phyloP scores from a whole-genome alignment of 2,113 vertebrate species.

The Brachyhypopomus occidentalis region DNA sequence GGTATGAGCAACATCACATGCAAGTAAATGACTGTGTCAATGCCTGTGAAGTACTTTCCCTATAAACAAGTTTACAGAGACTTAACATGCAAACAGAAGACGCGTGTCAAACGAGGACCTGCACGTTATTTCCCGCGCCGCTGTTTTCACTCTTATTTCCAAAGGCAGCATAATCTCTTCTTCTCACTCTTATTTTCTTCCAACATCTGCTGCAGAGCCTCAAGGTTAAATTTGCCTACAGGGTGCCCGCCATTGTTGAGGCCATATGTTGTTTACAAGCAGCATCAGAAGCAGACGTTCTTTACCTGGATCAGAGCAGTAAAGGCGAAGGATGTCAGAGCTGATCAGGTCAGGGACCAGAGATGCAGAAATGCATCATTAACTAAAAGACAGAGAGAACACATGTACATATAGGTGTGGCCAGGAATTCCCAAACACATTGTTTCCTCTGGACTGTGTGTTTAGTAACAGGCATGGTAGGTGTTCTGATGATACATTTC shows the following conservation, averaged over 20 bases:
- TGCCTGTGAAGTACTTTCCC: constrained; percentile 14
- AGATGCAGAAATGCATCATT: not conserved
- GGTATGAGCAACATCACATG: constrained; percentile 45
- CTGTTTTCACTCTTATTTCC: constrained; percentile 63
- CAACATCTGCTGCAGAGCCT: constrained; percentile 68
- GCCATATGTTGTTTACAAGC: constrained; percentile 75
- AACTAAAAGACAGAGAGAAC: not conserved
- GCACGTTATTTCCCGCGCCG: constrained; percentile 38
- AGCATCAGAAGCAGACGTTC: constrained; percentile 56
- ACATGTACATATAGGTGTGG: not conserved
- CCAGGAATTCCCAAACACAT: not conserved
- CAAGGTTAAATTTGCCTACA: constrained; percentile 72
- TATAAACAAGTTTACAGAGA: constrained; percentile 43
- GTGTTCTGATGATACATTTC: not conserved
- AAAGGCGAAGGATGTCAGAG: constrained; percentile 27
- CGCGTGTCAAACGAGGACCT: constrained; percentile 12
- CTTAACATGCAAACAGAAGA: constrained; percentile 34
- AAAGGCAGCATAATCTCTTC: constrained; percentile 55
- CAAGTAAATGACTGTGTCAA: constrained; percentile 35
- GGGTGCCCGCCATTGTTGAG: constrained; percentile 64
- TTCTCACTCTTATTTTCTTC: constrained; percentile 58
- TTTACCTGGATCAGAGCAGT: constrained; percentile 42
- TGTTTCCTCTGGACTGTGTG: not conserved
- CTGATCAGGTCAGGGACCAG: constrained; percentile 18
- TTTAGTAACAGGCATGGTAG: not conserved